phyloP scores from a whole-genome alignment of 2,888 invertebrate species.

The Drosophila sordidapex region DNA sequence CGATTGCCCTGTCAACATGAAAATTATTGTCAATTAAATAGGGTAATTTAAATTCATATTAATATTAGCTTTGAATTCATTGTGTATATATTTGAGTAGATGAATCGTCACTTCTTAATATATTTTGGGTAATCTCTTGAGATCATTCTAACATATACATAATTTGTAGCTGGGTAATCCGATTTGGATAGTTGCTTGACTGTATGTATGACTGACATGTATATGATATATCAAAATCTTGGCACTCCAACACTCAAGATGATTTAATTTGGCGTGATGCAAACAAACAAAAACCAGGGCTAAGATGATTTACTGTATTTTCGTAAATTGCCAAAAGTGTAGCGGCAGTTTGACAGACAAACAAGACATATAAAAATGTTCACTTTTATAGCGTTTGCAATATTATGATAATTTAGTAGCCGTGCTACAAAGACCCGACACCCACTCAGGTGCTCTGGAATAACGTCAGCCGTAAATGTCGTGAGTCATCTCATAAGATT shows the following conservation, averaged over 20 bases:
- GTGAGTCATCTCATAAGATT: slow-evolving; percentile 41
- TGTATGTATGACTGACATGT: neutral
- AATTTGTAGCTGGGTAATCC: neutral
- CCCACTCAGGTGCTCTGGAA: slow-evolving; percentile 58
- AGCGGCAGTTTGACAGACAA: slow-evolving; percentile 21
- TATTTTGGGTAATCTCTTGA: neutral
- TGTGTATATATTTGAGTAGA: neutral
- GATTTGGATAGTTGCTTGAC: neutral
- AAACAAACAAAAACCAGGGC: slow-evolving; percentile 29
- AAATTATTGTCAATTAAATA: slow-evolving; percentile 56
- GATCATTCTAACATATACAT: neutral
- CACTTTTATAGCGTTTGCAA: slow-evolving; percentile 66
- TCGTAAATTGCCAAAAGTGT: slow-evolving; percentile 51
- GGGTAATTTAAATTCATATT: slow-evolving; percentile 14
- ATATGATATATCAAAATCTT: slow-evolving; percentile 27
- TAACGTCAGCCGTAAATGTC: slow-evolving; percentile 28
- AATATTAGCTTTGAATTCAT: neutral
- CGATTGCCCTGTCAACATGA: slow-evolving; percentile 60
- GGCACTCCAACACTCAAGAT: slow-evolving; percentile 64
- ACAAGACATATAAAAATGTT: slow-evolving; percentile 41
- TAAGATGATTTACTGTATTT: slow-evolving; percentile 61
- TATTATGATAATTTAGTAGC: slow-evolving; percentile 73
- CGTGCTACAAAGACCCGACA: slow-evolving; percentile 40
- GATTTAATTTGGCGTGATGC: slow-evolving; percentile 66
- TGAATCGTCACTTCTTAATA: neutral